Evolutionary conservation across 2,113 vertebrate genomes (phyloP).

Genomic region (Opisthocomus hoazin): DNA sequence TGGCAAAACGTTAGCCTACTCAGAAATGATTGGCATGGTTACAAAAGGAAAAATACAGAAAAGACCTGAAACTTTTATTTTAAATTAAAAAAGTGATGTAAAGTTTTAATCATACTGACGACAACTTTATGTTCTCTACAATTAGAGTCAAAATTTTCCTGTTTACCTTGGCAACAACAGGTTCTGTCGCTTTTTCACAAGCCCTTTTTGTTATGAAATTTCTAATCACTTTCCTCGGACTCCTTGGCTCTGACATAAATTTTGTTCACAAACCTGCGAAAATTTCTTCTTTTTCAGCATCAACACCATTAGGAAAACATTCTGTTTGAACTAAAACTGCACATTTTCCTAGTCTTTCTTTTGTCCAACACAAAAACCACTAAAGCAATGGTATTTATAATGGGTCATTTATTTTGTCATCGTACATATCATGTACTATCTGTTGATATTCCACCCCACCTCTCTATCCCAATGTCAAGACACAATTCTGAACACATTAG

Average conservation of each 20-base stretch:
- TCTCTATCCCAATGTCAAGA: slow-evolving; percentile 61
- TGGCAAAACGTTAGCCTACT: background rate
- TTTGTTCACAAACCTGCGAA: background rate
- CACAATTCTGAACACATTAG: slow-evolving; percentile 65
- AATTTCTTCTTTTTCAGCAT: background rate
- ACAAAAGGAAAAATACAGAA: background rate
- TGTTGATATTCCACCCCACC: slow-evolving; percentile 54
- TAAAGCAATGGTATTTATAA: slow-evolving; percentile 68
- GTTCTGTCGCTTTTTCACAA: background rate
- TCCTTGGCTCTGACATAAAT: slow-evolving; percentile 60
- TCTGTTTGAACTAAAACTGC: slow-evolving; percentile 49
- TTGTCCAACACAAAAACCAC: slow-evolving; percentile 51
- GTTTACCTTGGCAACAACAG: background rate
- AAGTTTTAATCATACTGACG: background rate
- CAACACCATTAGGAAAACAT: background rate
- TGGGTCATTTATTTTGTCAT: slow-evolving; percentile 68
- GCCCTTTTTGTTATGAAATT: slow-evolving; percentile 65
- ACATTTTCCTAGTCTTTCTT: slow-evolving; percentile 55
- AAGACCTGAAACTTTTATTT: background rate
- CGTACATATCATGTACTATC: slow-evolving; percentile 66
- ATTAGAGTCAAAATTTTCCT: background rate
- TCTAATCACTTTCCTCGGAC: slow-evolving; percentile 70
- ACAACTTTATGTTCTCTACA: background rate
- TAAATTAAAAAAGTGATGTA: background rate
- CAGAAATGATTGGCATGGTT: background rate